Conservation (phyloP, 2,113 vertebrate genomes). For the Coptodon bakossiorum region DNA sequence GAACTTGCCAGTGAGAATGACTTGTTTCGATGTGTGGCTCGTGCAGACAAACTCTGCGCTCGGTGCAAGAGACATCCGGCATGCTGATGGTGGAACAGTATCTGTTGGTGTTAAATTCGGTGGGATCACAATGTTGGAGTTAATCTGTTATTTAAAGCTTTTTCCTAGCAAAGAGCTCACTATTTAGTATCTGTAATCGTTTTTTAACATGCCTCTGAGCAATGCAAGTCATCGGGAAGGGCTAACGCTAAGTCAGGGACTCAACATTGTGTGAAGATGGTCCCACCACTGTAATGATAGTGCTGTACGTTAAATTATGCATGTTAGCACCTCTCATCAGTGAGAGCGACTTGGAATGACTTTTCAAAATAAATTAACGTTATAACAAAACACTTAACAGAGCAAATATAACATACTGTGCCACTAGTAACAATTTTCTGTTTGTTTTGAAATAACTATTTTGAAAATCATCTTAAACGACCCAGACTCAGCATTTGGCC, state of each 20-base stretch:
- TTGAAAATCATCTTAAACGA: background rate
- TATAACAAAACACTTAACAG: background rate
- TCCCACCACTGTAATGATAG: background rate
- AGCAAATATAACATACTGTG: background rate
- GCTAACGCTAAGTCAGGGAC: background rate
- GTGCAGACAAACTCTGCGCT: conserved; percentile 27
- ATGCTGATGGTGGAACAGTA: conserved; percentile 30
- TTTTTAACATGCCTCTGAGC: conserved; percentile 51
- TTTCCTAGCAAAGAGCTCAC: background rate
- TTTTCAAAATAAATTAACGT: background rate
- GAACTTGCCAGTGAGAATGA: conserved; percentile 1
- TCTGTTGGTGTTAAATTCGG: background rate
- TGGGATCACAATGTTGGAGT: conserved; percentile 5
- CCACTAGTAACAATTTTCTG: background rate
- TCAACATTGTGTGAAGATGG: background rate
- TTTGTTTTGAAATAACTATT: background rate
- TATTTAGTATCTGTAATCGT: background rate
- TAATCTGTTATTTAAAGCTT: conserved; percentile 25
- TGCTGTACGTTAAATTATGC: background rate
- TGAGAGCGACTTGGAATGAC: background rate
- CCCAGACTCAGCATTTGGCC: background rate
- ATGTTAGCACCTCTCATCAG: background rate
- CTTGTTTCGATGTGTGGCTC: conserved; percentile 3
- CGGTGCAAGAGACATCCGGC: background rate
- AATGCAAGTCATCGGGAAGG: conserved; percentile 22